These are phyloP conservation scores for Pangasius sanitwongsei DNA, from an alignment of 2,797 vertebrate species.

Conservation along the genomic window DNA sequence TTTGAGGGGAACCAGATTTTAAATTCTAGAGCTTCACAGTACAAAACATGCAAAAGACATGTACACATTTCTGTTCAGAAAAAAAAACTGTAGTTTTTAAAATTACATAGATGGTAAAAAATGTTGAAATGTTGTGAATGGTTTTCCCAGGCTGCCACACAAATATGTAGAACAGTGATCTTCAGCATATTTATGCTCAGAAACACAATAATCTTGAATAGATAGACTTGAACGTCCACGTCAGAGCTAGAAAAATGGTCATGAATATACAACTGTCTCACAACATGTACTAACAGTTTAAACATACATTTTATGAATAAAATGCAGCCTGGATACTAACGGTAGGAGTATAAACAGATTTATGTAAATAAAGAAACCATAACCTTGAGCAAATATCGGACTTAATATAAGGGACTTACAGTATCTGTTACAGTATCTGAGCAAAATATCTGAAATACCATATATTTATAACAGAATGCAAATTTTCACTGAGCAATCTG, in stretches of 20 bases:
- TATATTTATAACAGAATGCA: conserved; percentile 2
- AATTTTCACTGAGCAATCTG: neutral
- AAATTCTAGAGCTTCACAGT: neutral
- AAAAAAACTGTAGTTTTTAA: neutral
- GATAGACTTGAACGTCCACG: neutral
- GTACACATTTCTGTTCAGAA: neutral
- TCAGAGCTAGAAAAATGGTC: neutral
- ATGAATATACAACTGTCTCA: neutral
- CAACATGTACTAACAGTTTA: conserved; percentile 11
- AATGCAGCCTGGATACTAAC: neutral
- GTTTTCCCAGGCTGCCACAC: neutral
- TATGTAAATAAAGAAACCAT: conserved; percentile 27
- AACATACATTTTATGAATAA: neutral
- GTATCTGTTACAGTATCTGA: conserved; percentile 1
- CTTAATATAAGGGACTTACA: conserved; percentile 18
- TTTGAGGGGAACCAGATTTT: neutral
- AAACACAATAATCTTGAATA: conserved; percentile 4
- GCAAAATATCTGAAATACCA: conserved; percentile 2
- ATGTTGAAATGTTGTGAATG: neutral
- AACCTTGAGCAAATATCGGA: conserved; percentile 1
- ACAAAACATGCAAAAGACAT: neutral
- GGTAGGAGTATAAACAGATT: conserved; percentile 9
- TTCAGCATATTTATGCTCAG: neutral
- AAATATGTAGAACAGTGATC: neutral
- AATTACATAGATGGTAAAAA: neutral